Base-by-base conservation (phyloP, 2,888 invertebrate species). In the Eupeodes latifasciatus region DNA sequence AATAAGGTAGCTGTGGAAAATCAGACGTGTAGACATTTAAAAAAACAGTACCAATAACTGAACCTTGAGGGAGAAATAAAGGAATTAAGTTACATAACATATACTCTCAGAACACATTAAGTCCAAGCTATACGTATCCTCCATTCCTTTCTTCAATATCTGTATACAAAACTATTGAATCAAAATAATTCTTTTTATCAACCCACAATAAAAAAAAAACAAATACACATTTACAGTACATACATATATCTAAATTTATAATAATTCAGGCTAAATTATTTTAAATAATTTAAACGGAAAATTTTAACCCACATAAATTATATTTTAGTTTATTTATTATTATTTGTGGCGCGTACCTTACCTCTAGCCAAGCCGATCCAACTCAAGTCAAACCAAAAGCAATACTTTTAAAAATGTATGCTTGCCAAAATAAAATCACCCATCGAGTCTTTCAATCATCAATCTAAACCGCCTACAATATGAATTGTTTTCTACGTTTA, bases 391-490 rank as follows among this genome's bases (percentile, higher is more conserved):
- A 47, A 47, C 59, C 55, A 77, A 19, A 55, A 75, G 57, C 51
- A 40, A 77, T 71, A 72, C n/a, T 72, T 76, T 72, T 53, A 59
- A 64, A 77, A 76, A 59, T 53, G 62, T 19, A 75, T 36, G 67
- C 16, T 75, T 76, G 81, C 76, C 80, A 75, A 76, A 76, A 64
- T 51, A 71, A 80, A 75, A 59, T 69, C 76, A 81, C 81, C 76
- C 66, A 81, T 59, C 36, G 76, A 59, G 67, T 72, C 59, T 53
- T 66, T 57, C 19, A 49, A 66, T 61, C 84, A 81, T 71, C 77
- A 77, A 85, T 82, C 72, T 59, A 59, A 59, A 59, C 19, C 57
- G 27, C 72, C 59, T 59, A 57, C 57, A 72, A 59, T 72, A 9
- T 7, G 27, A 59, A 72, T 72, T 72, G 44, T 72, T 72, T 72